A percentile compares a stretch with the other conserved stretches of the same genome.
phyloP scores from a whole-genome alignment of 92 coral and sea anemone species.

The Parazoanthus swiftii region DNA sequence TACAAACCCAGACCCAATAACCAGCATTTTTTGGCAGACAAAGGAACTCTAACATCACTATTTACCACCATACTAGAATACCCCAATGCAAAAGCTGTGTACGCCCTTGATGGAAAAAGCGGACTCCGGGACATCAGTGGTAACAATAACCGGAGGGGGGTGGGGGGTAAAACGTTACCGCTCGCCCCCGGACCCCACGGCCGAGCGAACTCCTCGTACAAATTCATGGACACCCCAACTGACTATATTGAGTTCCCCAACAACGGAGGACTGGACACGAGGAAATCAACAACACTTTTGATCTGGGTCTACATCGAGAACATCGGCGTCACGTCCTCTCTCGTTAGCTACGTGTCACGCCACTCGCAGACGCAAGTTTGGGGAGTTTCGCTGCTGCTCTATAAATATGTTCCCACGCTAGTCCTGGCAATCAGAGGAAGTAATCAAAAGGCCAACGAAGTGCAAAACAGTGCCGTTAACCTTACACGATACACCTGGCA shows the following conservation, averaged over 20 bases:
- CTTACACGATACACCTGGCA: constrained; percentile 34
- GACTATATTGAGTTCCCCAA: constrained; percentile 44
- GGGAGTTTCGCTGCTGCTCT: constrained; percentile 10
- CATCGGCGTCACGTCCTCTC: constrained; percentile 9
- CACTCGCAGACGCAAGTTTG: not conserved
- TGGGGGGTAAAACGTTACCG: not conserved
- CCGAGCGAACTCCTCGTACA: constrained; percentile 24
- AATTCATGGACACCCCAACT: not conserved
- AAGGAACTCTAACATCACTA: not conserved
- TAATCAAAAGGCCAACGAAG: not conserved
- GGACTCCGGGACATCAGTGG: constrained; percentile 46
- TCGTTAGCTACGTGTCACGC: constrained; percentile 27
- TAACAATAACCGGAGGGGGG: constrained; percentile 31
- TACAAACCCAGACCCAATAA: not conserved
- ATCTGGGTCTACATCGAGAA: constrained; percentile 44
- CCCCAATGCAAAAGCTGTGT: constrained; percentile 44
- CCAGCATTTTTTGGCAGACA: not conserved
- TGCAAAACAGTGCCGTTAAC: not conserved
- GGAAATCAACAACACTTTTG: constrained; percentile 29
- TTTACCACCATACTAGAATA: not conserved
- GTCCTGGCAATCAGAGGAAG: not conserved
- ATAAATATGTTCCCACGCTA: not conserved
- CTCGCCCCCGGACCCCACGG: constrained; percentile 49
- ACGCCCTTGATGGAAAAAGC: constrained; percentile 28
- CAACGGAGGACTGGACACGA: constrained; percentile 44